These are phyloP conservation scores for Augochlorella aurata DNA, from an alignment of 2,888 invertebrate genomes.

Conservation along the genomic window DNA sequence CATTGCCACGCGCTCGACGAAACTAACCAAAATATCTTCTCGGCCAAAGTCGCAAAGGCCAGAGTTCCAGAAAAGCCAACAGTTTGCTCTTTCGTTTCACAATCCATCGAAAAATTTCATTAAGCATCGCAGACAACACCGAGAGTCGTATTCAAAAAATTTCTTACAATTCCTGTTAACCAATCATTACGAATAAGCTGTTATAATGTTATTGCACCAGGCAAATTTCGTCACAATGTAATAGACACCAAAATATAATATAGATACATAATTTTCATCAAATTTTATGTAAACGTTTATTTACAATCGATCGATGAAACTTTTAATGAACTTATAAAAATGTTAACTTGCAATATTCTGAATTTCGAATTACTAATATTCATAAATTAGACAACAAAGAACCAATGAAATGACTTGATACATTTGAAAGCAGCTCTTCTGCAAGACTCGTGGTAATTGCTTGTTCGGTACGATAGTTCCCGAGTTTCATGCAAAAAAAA, in stretches of 20 bases:
- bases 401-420: not conserved
- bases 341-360: too few relatives aligned
- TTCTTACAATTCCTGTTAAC: too few relatives aligned
- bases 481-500: not conserved
- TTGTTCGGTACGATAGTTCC: not conserved
- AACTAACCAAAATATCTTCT: conserved; percentile 69
- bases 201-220: not conserved
- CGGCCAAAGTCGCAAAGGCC: conserved; percentile 69
- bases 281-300: too few relatives aligned
- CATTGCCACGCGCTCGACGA: conserved; percentile 68
- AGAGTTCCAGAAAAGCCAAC: conserved; percentile 58
- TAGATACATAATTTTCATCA: too few relatives aligned
- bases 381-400: not conserved
- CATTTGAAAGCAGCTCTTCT: not conserved
- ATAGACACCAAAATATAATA: too few relatives aligned
- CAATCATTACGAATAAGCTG: too few relatives aligned
- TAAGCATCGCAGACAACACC: not conserved
- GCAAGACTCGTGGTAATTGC: too few relatives aligned
- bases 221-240: too few relatives aligned
- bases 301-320: too few relatives aligned
- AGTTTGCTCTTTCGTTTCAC: conserved; percentile 12
- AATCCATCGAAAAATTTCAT: conserved; percentile 5
- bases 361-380: too few relatives aligned
- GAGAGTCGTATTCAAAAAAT: too few relatives aligned
- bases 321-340: too few relatives aligned